Conservation (phyloP, 2,797 vertebrate genomes). For the Phoxinus dragarum region DNA sequence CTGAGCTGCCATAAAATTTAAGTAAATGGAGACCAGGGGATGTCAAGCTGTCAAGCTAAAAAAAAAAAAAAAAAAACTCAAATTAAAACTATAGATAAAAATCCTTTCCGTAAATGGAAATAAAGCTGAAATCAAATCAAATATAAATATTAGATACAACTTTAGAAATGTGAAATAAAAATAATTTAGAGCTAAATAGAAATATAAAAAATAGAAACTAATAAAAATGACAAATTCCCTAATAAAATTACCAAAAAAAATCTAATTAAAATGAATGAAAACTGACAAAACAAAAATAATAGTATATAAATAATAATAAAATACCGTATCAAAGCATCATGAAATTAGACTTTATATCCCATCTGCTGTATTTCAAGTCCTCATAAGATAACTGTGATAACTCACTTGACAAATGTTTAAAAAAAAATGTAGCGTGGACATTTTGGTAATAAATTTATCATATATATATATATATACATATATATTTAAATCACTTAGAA, state of each 20-base stretch:
- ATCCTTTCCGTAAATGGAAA: not conserved
- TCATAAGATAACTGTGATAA: not conserved
- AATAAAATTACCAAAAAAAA: not conserved
- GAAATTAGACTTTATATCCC: not conserved
- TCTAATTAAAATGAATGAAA: not conserved
- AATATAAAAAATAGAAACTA: not conserved
- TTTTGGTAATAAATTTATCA: not conserved
- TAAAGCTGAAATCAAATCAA: not conserved
- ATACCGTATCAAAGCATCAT: not conserved
- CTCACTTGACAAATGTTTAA: not conserved
- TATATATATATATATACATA: not conserved
- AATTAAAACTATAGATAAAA: not conserved
- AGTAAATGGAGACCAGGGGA: not conserved
- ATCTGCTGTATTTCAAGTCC: not conserved
- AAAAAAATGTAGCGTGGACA: not conserved
- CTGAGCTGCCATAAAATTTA: not conserved
- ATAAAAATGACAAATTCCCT: not conserved
- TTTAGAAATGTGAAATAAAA: not conserved
- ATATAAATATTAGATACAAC: not conserved
- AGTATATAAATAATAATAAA: not conserved
- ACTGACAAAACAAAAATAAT: not conserved
- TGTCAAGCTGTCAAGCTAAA: not conserved
- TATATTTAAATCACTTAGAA: not conserved
- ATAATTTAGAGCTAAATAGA: not conserved
- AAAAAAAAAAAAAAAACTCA: not conserved